Evolutionary conservation across 2,888 invertebrate genomes (phyloP), one percentile per base, ranked within the genome.

Genomic region (Eurytoma adleriae): DNA sequence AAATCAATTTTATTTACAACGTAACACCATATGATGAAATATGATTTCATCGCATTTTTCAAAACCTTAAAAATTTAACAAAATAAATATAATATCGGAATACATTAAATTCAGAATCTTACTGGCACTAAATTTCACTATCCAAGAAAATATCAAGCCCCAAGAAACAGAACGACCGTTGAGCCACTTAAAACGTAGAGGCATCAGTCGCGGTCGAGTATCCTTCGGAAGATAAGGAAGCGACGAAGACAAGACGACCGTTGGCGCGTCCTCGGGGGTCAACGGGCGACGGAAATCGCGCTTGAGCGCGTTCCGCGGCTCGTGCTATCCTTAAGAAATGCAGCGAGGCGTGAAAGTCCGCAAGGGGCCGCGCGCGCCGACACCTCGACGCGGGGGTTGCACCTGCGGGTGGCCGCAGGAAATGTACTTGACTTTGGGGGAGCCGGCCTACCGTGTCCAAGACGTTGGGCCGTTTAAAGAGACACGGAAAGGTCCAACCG

Each of bases 391-490:
- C 54, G 61, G 24, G 68, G 64, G 76, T 56, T 70, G 20, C 75
- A 87, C 88, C 86, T 88, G 87, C 84, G 83, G 86, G 88, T 86
- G 88, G 85, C 77, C 84, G 84, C 80, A 73, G 76, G 77, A 80
- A 77, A 68, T 64, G 14, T 10, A n/a, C n/a, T 50, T 66, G 48
- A 10, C 27, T 20, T 1, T 52, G 7, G 13, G 70, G 66, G 71
- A 70, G 67, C 18, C 67, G 56, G 2, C n/a, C 14, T 57, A 82
- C 67, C 84, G 82, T 85, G 74, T 81, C 87, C 80, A 89, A 89
- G 88, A 89, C 86, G 86, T 87, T 86, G 79, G 66, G n/a, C 66
- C n/a, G 76, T 82, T 88, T 87, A 87, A 88, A 88, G 70, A 40
- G 64, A 40, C 40, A 2, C 18, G 30, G 30, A 30, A 30, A 4